Evolutionary conservation across 2,888 invertebrate species (phyloP).

Genomic region (Drosophila anceps): DNA sequence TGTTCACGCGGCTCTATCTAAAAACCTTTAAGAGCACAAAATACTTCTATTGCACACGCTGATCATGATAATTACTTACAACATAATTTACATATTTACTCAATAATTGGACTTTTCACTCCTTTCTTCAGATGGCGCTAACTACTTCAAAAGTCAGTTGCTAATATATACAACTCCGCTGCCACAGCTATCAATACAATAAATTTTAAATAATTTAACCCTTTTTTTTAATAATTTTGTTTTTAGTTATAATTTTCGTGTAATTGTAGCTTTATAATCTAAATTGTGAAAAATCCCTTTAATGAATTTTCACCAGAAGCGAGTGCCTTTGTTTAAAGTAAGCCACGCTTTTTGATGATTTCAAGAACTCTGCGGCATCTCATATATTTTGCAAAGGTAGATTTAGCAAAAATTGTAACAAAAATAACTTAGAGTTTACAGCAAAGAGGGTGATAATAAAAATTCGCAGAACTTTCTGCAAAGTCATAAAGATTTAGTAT

Average conservation of each 20-base stretch:
- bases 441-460: constrained; percentile 28
- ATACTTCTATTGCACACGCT: too few species aligned
- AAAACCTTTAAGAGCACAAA: too few species aligned
- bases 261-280: background rate
- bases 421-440: constrained; percentile 7
- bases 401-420: constrained; percentile 2
- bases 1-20: too few species aligned
- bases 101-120: too few species aligned
- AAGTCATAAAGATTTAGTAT: constrained; percentile 60
- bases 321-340: background rate
- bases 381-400: constrained; percentile 3
- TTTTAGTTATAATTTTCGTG: background rate
- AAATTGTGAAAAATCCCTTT: background rate
- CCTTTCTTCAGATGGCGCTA: too few species aligned
- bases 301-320: constrained; percentile 17
- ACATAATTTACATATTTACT: too few species aligned
- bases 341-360: constrained; percentile 46
- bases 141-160: too few species aligned
- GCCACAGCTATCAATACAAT: too few species aligned
- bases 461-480: constrained; percentile 62
- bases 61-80: too few species aligned
- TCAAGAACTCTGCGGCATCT: constrained; percentile 12
- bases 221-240: too few species aligned
- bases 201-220: too few species aligned
- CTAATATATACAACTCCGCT: too few species aligned